Conservation (phyloP, 2,888 invertebrate genomes). For the Tenthredo amoena region DNA sequence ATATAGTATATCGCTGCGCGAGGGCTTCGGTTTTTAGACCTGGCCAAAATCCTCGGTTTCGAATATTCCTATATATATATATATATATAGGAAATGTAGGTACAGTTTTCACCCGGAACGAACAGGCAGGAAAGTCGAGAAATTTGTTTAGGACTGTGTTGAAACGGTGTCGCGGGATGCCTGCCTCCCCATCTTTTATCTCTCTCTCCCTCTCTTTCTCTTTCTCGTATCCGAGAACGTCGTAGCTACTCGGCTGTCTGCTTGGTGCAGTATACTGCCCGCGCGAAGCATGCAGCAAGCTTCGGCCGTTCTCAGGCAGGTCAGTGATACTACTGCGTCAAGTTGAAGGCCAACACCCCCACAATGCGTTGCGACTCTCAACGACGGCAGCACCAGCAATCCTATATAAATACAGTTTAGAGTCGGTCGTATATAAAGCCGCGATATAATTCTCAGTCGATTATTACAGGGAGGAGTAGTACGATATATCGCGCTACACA, state of each 20-base stretch:
- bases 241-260: conserved; percentile 29
- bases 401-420: conserved; percentile 29
- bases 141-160: conserved; percentile 45
- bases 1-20: neutral
- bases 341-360: conserved; percentile 79
- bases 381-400: conserved; percentile 53
- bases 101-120: conserved; percentile 19
- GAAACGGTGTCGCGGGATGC: conserved; percentile 38
- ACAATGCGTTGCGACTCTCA: conserved; percentile 75
- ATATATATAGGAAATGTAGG: neutral
- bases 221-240: conserved; percentile 25
- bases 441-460: conserved; percentile 2
- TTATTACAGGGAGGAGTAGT: neutral
- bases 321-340: conserved; percentile 78
- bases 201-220: conserved; percentile 26
- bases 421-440: conserved; percentile 1
- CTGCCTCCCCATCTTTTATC: conserved; percentile 9
- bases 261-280: conserved; percentile 15
- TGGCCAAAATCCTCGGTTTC: neutral
- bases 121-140: neutral
- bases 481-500: too few relatives aligned
- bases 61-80: neutral
- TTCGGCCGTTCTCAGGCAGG: conserved; percentile 77
- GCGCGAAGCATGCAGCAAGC: conserved; percentile 58
- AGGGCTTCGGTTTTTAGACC: neutral